Base-by-base conservation (phyloP, 2,888 invertebrate species). In the Nudaria mundana region DNA sequence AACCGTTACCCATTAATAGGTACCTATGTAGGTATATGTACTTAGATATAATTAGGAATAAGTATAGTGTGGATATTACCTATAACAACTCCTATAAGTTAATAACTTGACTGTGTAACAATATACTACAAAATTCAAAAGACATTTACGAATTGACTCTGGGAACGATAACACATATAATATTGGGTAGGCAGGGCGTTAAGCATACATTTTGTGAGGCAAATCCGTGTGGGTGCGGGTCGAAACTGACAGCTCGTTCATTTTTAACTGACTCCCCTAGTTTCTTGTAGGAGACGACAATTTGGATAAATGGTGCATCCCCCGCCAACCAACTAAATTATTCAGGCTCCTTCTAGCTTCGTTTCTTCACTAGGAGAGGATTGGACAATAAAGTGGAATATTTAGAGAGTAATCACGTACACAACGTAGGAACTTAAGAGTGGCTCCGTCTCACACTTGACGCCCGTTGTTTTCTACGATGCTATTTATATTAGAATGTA, bases 301-400 rank as follows among this genome's bases (percentile, higher is more conserved):
- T 86, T 84, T 82, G 77, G 79, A 83, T 83, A 85, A 85, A 86
- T 84, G 81, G 79, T 79, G 72, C 71, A 78, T 77, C 75, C 76
- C 64, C 66, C 69, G 76, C 66, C 81, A 66, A 61, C 77, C 65
- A 51, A 54, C 71, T 87, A 77, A 82, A 86, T 84, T 78, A 87
- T 86, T 86, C 81, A 85, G 58, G 52, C 54, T 57, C 57, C 69
- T 73, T 62, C 70, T 73, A 62, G 71, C 74, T 74, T 73, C 70
- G 69, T 71, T 76, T 77, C 76, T 78, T 77, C 70, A 64, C 73
- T 78, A 77, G 75, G 71, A 80, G 70, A 75, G 75, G 71, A 81
- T 77, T 82, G 81, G 65, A 76, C 78, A 76, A 78, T 83, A 85
- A 81, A 83, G 78, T 77, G 77, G 77, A 81, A 85, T 84, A 84